phyloP scores from a whole-genome alignment of 2,888 invertebrate species.

The Argyresthia albistria region DNA sequence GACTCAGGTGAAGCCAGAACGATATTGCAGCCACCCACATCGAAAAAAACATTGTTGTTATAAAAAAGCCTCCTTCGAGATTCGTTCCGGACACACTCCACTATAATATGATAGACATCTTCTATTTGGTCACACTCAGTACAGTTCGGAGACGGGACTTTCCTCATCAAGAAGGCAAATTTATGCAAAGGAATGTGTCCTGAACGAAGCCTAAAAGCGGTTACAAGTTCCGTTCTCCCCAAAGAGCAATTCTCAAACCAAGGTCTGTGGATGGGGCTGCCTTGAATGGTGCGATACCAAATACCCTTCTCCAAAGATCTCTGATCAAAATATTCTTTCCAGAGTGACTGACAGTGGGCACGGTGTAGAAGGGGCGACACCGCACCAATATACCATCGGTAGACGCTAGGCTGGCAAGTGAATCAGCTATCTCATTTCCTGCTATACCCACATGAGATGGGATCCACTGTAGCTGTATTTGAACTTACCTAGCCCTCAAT shows the following conservation, averaged over 20 bases:
- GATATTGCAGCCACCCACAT: too few relatives aligned
- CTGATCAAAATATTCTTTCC: not conserved
- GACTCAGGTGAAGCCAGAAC: too few relatives aligned
- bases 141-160: too few relatives aligned
- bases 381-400: not conserved
- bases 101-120: too few relatives aligned
- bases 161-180: too few relatives aligned
- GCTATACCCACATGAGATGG: not conserved
- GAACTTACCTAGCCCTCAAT: not conserved
- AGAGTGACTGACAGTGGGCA: not conserved
- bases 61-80: too few relatives aligned
- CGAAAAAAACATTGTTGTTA: too few relatives aligned
- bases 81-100: too few relatives aligned
- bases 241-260: not conserved
- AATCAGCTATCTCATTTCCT: not conserved
- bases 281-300: not conserved
- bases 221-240: too few relatives aligned
- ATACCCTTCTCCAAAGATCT: not conserved
- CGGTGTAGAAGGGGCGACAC: not conserved
- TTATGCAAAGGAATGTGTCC: too few relatives aligned
- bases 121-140: too few relatives aligned
- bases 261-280: not conserved
- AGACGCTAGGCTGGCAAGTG: not conserved
- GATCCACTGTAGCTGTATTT: not conserved
- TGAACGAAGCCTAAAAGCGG: too few relatives aligned